phyloP scores from a whole-genome alignment of 2,888 invertebrate genomes.

The Neria commutata region DNA sequence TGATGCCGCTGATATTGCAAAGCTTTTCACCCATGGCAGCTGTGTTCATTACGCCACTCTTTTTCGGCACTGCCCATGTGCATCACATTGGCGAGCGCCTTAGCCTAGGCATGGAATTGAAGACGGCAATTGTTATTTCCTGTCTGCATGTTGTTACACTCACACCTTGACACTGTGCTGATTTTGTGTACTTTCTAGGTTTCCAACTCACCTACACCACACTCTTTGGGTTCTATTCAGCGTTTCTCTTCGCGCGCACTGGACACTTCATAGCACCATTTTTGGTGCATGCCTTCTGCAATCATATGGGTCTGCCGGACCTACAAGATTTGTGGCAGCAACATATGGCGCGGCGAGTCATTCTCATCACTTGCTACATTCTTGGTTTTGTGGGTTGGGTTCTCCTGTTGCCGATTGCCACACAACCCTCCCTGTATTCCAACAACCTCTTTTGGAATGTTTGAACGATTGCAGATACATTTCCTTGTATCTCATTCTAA shows the following conservation, averaged over 20 bases:
- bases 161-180: background rate
- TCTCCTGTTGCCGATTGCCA: conserved; percentile 75
- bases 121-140: conserved; percentile 73
- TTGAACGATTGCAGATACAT: background rate
- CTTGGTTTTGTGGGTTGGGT: conserved; percentile 81
- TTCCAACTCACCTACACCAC: conserved; percentile 93
- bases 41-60: conserved; percentile 84
- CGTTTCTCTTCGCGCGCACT: conserved; percentile 88
- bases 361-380: conserved; percentile 73
- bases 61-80: conserved; percentile 93
- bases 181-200: conserved; percentile 61
- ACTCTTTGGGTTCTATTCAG: conserved; percentile 92
- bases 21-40: conserved; percentile 77
- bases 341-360: conserved; percentile 65
- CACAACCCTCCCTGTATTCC: conserved; percentile 70
- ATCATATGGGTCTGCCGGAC: conserved; percentile 96
- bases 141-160: conserved; percentile 66
- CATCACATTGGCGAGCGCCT: conserved; percentile 88
- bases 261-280: conserved; percentile 89
- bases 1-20: conserved; percentile 88
- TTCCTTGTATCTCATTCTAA: background rate
- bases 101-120: conserved; percentile 72
- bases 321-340: conserved; percentile 72
- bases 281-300: conserved; percentile 91
- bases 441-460: conserved; percentile 68